phyloP scores from a whole-genome alignment of 2,888 invertebrate species.

The Protophormia terraenovae region DNA sequence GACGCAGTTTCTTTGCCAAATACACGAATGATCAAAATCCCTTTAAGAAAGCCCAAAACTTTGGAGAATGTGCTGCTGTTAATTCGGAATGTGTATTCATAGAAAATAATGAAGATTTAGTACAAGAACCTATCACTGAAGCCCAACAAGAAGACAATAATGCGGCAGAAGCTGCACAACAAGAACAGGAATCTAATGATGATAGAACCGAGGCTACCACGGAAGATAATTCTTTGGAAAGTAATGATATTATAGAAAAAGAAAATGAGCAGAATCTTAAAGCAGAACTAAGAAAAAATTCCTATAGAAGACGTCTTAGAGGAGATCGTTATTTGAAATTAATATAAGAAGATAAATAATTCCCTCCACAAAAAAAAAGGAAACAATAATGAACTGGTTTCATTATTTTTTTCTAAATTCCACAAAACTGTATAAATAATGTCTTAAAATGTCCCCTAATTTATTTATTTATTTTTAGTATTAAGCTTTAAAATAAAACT shows the following conservation, averaged over 20 bases:
- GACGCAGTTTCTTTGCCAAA: slow-evolving; percentile 78
- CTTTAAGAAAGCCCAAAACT: slow-evolving; percentile 74
- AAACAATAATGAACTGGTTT: slow-evolving; percentile 49
- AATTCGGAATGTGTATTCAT: slow-evolving; percentile 79
- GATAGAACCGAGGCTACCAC: background rate
- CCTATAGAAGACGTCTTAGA: slow-evolving; percentile 34
- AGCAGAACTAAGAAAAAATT: slow-evolving; percentile 40
- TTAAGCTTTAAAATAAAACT: slow-evolving; percentile 57
- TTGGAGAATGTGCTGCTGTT: slow-evolving; percentile 77
- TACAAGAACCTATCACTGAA: background rate
- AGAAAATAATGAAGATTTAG: slow-evolving; percentile 32
- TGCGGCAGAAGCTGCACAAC: background rate
- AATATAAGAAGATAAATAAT: background rate
- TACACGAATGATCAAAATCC: slow-evolving; percentile 76
- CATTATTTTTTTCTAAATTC: background rate
- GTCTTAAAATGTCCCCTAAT: slow-evolving; percentile 16
- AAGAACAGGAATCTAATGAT: background rate
- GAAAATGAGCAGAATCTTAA: slow-evolving; percentile 49
- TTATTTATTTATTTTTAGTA: slow-evolving; percentile 29
- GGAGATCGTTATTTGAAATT: slow-evolving; percentile 43
- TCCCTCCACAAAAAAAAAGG: background rate
- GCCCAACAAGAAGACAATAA: background rate
- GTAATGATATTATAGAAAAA: slow-evolving; percentile 39
- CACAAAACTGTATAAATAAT: background rate
- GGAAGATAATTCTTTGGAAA: slow-evolving; percentile 26